A percentile compares a stretch with the other conserved stretches of the same genome.
Conservation (phyloP, 2,888 invertebrate genomes). For the Parasteatoda lunata region DNA sequence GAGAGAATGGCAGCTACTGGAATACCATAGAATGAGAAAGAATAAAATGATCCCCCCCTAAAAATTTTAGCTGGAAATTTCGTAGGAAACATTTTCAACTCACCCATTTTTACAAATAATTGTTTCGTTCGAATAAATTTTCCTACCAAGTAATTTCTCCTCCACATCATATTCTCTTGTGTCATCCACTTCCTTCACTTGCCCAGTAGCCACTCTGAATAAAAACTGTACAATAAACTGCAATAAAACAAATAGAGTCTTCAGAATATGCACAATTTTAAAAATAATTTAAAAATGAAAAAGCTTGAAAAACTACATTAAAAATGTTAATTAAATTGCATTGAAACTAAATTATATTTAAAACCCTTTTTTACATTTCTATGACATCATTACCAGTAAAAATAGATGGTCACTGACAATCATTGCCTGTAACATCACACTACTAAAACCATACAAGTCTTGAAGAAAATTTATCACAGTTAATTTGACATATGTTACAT, state of each 20-base stretch:
- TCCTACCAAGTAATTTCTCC: constrained; percentile 38
- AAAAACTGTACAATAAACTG: constrained; percentile 73
- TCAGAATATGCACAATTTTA: neutral
- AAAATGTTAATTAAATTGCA: neutral
- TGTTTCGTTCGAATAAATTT: neutral
- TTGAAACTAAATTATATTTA: neutral
- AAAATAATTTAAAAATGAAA: neutral
- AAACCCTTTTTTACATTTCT: neutral
- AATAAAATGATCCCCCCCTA: too few species aligned
- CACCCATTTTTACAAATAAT: constrained; percentile 1
- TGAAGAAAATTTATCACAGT: too few species aligned
- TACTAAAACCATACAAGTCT: too few species aligned
- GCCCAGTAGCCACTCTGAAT: constrained; percentile 73
- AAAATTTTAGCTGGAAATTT: too few species aligned
- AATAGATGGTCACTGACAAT: neutral
- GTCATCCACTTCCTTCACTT: constrained; percentile 73
- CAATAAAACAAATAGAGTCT: constrained; percentile 52
- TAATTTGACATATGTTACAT: too few species aligned
- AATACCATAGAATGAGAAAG: too few species aligned
- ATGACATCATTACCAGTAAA: neutral
- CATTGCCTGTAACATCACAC: neutral
- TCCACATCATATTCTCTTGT: constrained; percentile 72
- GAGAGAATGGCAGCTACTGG: too few species aligned
- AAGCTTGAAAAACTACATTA: neutral
- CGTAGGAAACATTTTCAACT: neutral